Evolutionary conservation across 2,888 invertebrate genomes (phyloP).

Genomic region (Allygus modestus): DNA sequence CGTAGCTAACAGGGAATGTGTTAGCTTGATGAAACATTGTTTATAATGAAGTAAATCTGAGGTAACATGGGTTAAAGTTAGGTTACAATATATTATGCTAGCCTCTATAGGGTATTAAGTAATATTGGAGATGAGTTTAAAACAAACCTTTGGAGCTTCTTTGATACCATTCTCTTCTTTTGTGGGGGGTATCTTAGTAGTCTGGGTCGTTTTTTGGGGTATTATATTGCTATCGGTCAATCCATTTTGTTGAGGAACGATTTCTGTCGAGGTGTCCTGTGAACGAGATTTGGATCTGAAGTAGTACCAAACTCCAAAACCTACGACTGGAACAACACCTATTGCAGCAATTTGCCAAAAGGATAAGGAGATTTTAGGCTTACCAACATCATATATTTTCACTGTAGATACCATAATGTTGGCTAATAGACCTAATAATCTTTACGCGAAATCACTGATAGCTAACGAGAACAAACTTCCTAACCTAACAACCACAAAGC

Average conservation of each 20-base stretch:
- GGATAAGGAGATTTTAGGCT: conserved; percentile 26
- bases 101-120: no score
- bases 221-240: neutral
- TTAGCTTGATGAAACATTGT: neutral
- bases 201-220: neutral
- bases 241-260: neutral
- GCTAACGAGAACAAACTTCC: no score
- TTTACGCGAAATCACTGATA: no score
- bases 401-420: conserved; percentile 26
- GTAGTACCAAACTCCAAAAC: conserved; percentile 27
- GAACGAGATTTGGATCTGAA: neutral
- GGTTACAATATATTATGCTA: no score
- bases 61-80: neutral
- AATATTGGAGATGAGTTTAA: no score
- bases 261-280: neutral
- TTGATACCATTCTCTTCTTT: conserved; percentile 7
- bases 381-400: conserved; percentile 33
- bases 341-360: conserved; percentile 38
- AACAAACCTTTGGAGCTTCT: neutral
- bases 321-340: conserved; percentile 23
- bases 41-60: neutral
- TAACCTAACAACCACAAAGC: no score
- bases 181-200: neutral
- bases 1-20: neutral
- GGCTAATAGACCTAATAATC: no score